These are phyloP conservation scores for Nephotettix cincticeps DNA, from an alignment of 1,140 invertebrate species.

Conservation along the genomic window DNA sequence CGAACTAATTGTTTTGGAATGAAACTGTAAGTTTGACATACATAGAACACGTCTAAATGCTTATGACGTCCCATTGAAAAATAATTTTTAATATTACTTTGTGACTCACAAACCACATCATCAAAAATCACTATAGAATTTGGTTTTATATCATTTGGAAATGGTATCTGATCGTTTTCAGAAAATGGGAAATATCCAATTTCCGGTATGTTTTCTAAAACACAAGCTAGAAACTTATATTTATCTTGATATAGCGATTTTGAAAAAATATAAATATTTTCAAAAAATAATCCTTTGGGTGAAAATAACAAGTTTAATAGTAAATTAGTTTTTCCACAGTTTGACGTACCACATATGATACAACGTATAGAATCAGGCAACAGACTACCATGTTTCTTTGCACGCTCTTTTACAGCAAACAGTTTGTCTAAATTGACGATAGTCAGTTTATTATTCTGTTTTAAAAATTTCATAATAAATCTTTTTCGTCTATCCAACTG, in stretches of 20 bases:
- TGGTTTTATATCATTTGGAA: constrained; percentile 35
- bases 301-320: constrained; percentile 41
- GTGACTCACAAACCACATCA: constrained; percentile 46
- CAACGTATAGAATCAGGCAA: constrained; percentile 39
- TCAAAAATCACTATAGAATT: constrained; percentile 48
- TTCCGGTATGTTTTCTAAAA: constrained; percentile 39
- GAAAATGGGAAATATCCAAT: constrained; percentile 40
- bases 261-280: constrained; percentile 48
- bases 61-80: constrained; percentile 48
- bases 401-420: constrained; percentile 44
- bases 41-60: constrained; percentile 44
- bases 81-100: constrained; percentile 44
- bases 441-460: not conserved
- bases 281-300: constrained; percentile 44
- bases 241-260: constrained; percentile 47
- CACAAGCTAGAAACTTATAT: constrained; percentile 41
- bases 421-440: constrained; percentile 10
- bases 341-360: constrained; percentile 43
- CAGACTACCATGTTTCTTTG: constrained; percentile 34
- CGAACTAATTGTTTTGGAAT: constrained; percentile 49
- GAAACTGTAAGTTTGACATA: constrained; percentile 46
- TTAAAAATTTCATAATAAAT: constrained; percentile 16
- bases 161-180: constrained; percentile 41
- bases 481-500: constrained; percentile 41
- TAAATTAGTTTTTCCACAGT: constrained; percentile 47